Base-by-base conservation (phyloP, 2,113 vertebrate species). In the Pollachius pollachius region DNA sequence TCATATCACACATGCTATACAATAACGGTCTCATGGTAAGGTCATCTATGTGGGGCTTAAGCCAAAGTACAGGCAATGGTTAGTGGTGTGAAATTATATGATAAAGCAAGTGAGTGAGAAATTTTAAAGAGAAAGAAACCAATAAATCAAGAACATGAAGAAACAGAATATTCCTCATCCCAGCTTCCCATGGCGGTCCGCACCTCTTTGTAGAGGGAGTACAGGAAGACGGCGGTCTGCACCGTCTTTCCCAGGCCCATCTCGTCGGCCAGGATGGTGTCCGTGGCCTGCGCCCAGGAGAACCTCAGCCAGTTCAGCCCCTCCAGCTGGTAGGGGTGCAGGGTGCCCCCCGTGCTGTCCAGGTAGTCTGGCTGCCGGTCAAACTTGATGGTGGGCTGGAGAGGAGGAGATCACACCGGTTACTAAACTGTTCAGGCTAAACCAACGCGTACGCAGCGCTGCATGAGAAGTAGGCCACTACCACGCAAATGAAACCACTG, bases 231-330 rank as follows among this genome's bases (percentile, higher is more conserved):
- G 0, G 95, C 96, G 0, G 97, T 99, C 89, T 99, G 97, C 1
- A 99, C 96, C 0, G 97, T 99, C 83, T 99, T 99, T 67, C 97
- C 97, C 64, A 99, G 91, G 56, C 97, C 97, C 97, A 99, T 99
- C 87, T 99, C 97, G 76, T 99, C 97, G n/a, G 97, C 97, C 77
- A 99, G 82, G 71, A 99, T 99, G 5, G 97, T 99, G 72, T 99
- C 96, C 0, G 97, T 99, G 81, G 96, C 97, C 85, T 98, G 97
- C 70, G 97, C 96, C 97, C 97, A 99, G 15, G 97, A 99, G 84
- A 99, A 99, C 65, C 97, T 93, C 70, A 99, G 86, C 97, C 97
- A 99, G 83, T 99, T 99, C 73, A 99, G 82, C 3, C 97, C 97
- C 88, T 99, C 97, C 88, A 99, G 93, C 73, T 99, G 97, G 90